Evolutionary conservation across 2,113 vertebrate genomes (phyloP), one percentile per base, ranked within the genome.

Genomic region (Chaetorhynchus papuensis): DNA sequence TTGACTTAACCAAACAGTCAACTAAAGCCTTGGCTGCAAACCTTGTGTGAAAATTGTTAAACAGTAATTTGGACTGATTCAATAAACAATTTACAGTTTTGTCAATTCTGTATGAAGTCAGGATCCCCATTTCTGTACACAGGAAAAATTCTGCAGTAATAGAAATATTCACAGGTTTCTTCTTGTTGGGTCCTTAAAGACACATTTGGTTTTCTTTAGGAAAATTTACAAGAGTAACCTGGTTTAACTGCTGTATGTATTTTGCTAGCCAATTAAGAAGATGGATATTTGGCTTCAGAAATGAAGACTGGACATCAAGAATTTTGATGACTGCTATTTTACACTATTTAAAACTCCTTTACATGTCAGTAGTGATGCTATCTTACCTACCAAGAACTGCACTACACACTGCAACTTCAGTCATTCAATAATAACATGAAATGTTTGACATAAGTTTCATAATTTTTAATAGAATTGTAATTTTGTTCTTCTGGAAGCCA

Each of bases 371-470:
- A 87, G 31, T 8, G 68, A 76, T 15, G 15, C 18, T 13, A 15
- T 15, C 47, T 47, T 52, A 60, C 10, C 27, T 49, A 60, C 7
- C 13, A 81, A 72, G 19, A 87, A 44, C 28, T 35, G 30, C 30
- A n/a, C 37, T 59, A 37, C 5, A 47, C 15, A 63, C 20, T 22
- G 10, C 44, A 68, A 64, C 14, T 52, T 59, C 35, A 33, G 47
- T 39, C 44, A 71, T 57, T 5, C 50, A 72, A 47, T 18, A n/a
- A 21, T 33, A 87, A 59, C 16, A 41, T 0, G 0, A 82, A 78
- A 92, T 2, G 3, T 41, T 57, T 57, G 20, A 79, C 2, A 0
- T 8, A 44, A 41, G 7, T 66, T 75, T 50, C 2, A 0, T 8
- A 44, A 41, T 6, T 66, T 75, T 50, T 50, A 63, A 85, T 3